Base-by-base conservation (phyloP, 2,888 invertebrate species). In the Latheticus oryzae region DNA sequence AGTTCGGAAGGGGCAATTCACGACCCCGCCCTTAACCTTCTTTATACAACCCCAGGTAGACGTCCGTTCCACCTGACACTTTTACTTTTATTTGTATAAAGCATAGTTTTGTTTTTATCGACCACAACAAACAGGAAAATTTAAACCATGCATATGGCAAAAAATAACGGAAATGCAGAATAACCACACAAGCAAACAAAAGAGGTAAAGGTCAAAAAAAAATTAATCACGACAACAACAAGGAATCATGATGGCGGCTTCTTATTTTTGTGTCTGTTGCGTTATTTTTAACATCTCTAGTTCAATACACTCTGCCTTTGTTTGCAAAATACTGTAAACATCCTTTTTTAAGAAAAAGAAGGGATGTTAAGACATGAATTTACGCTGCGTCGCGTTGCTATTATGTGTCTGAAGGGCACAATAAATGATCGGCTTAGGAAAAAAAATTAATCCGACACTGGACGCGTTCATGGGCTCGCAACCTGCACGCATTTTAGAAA, bases 251-350 rank as follows among this genome's bases (percentile, higher is more conserved):
- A 47, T 15, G 38, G 26, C 38, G 50, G 38, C 50, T 38, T 33
- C 48, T 51, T 35, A 58, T 38, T 58, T 58, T 52, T 45, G 23
- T 52, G 52, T 52, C 38, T 30, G 37, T 45, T 43, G 38, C 52
- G 56, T 38, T 43, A 54, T 54, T 59, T 59, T 59, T 47, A 59
- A 54, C 59, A 50, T 53, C 53, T 58, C 42, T 35, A 45, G 60
- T 60, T 60, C 60, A 60, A 43, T 58, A 58, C 43, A 60, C 53
- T 50, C 47, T 15, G 42, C 26, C 58, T 66, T 65, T 66, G 61
- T 66, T 64, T 65, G 64, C 64, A 63, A 65, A 66, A 66, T 63
- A 63, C 57, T 58, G 57, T 58, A 62, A 64, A 62, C 61, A 62
- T 61, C 47, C 58, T 54, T 59, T 59, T 26, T 58, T 42, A 50